phyloP scores from a whole-genome alignment of 2,797 vertebrate genomes.

The Dallia pectoralis region DNA sequence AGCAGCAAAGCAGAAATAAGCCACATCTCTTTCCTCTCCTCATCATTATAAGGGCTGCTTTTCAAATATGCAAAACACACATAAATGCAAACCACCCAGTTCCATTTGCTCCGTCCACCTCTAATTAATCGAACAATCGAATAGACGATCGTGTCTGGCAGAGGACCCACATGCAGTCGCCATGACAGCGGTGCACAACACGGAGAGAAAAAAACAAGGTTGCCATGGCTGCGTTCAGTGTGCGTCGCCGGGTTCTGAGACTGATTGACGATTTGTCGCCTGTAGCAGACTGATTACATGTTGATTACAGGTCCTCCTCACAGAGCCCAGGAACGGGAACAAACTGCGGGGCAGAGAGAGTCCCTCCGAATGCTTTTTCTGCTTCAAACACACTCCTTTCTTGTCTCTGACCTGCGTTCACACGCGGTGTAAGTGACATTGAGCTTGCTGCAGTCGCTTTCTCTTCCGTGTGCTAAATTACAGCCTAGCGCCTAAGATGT shows the following conservation, averaged over 20 bases:
- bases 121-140: neutral
- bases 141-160: neutral
- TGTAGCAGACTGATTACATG: constrained; percentile 12
- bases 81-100: neutral
- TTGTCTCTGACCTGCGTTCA: no score
- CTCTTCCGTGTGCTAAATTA: neutral
- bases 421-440: neutral
- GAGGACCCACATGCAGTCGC: neutral
- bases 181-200: neutral
- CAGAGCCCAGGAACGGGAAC: neutral
- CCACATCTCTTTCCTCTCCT: neutral
- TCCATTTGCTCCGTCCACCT: neutral
- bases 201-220: neutral
- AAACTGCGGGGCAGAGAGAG: neutral
- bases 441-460: neutral
- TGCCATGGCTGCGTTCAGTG: constrained; percentile 1
- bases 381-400: neutral
- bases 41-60: neutral
- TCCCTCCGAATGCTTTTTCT: neutral
- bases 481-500: neutral
- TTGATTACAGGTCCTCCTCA: constrained; percentile 8
- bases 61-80: neutral
- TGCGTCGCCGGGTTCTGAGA: neutral
- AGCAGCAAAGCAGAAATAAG: neutral
- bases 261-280: neutral